Base-by-base conservation (phyloP, 2,888 invertebrate species). In the Drosophila bunnanda region DNA sequence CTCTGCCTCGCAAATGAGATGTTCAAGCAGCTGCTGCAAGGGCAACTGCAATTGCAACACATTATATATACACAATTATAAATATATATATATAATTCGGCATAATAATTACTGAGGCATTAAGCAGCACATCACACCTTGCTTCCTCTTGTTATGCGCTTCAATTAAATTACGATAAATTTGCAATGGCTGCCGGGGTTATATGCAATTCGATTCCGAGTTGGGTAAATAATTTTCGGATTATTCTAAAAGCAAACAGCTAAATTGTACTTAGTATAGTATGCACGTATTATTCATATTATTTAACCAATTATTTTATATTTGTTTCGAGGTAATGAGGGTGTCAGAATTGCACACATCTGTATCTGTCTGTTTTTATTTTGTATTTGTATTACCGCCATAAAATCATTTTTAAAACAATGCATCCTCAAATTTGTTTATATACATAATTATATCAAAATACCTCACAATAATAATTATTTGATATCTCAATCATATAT, bases 61-160 rank as follows among this genome's bases (percentile, higher is more conserved):
- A 68, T 22, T 43, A 44, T 43, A 41, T 17, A 41, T 10, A 28
- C n/a, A 28, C 5, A 57, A 20, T 13, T 13, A 43, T 22, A 41
- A 4, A 28, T 28, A 28, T 10, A 59, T 41, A 41, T 22, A 56
- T 70, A 64, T 50, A 44, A 84, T 70, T 76, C 64, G 62, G 57
- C 65, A 66, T 78, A 65, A 79, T 62, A 82, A 80, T 77, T 80
- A 74, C 64, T 76, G 71, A 44, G 58, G 82, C 82, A 84, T 87
- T 84, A 79, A 84, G 65, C 71, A 61, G 77, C 75, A 50, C 50
- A 79, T 84, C 80, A 84, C 84, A 84, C 88, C 88, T 87, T 60
- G 68, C 22, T 68, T 68, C 59, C 67, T 70, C 56, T 70, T 53
- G 70, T 67, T 67, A 46, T 57, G 39, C 39, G 41, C 54, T 52